Percentiles rank a stretch among this genome's conserved stretches.
These are phyloP conservation scores for Desmophyllum pertusum DNA, from an alignment of 92 coral and sea anemone species.

Conservation along the genomic window DNA sequence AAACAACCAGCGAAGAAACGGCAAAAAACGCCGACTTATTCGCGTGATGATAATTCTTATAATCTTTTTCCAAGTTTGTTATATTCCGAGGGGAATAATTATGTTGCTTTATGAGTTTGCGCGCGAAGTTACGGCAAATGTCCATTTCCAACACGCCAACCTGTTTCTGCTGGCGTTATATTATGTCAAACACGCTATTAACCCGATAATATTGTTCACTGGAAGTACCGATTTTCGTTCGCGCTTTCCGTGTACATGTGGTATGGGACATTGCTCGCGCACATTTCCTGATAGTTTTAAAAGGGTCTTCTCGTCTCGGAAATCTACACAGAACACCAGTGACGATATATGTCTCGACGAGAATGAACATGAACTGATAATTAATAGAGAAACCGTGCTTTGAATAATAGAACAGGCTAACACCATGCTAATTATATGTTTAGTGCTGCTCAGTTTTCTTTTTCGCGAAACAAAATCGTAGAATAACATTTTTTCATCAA, in stretches of 20 bases:
- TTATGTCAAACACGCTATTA: constrained; percentile 61
- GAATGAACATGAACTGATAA: background rate
- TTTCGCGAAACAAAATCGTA: background rate
- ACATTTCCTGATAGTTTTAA: background rate
- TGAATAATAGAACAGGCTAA: background rate
- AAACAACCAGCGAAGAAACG: background rate
- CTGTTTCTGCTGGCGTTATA: constrained; percentile 44
- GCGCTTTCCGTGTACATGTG: constrained; percentile 17
- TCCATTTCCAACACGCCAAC: constrained; percentile 16
- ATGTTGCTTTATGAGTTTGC: constrained; percentile 62
- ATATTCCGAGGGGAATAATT: constrained; percentile 58
- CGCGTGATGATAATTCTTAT: constrained; percentile 50
- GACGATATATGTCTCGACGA: background rate
- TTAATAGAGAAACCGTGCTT: background rate
- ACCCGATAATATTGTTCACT: constrained; percentile 62
- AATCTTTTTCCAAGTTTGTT: constrained; percentile 57
- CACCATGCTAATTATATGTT: background rate
- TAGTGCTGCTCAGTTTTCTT: background rate
- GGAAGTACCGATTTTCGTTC: constrained; percentile 61
- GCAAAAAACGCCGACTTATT: constrained; percentile 14
- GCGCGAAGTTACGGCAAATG: constrained; percentile 4
- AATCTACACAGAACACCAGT: constrained; percentile 11
- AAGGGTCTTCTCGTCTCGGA: constrained; percentile 14
- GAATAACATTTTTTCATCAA: background rate
- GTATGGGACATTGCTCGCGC: background rate